A percentile compares a stretch with the other conserved stretches of the same genome.
Evolutionary conservation across 2,113 vertebrate species (phyloP).

Genomic region (Trematocara zebra): DNA sequence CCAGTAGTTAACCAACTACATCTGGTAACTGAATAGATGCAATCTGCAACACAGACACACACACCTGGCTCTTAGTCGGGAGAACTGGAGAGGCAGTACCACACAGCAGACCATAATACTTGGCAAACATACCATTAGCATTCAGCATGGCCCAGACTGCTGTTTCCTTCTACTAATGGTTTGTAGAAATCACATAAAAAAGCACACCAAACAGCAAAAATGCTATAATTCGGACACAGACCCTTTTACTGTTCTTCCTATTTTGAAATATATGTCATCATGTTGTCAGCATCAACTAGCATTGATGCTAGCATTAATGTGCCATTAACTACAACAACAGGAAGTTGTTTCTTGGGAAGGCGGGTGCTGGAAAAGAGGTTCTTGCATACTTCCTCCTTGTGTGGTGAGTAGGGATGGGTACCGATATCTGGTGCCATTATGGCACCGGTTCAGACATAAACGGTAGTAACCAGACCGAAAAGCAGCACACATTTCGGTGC

Average conservation of each 20-base stretch:
- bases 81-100: neutral
- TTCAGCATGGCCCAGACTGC: fast-evolving
- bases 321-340: neutral
- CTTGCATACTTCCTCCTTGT: fast-evolving
- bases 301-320: no score
- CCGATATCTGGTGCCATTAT: fast-evolving
- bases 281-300: neutral
- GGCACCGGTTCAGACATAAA: fast-evolving
- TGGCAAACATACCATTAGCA: neutral
- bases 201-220: fast-evolving
- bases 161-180: neutral
- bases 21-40: neutral
- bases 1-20: neutral
- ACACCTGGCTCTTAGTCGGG: neutral
- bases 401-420: neutral
- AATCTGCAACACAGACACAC: neutral
- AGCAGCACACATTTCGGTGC: fast-evolving
- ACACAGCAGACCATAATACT: neutral
- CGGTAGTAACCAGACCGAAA: neutral
- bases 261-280: neutral
- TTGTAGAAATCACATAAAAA: neutral
- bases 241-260: neutral
- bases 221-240: fast-evolving
- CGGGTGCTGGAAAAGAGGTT: fast-evolving
- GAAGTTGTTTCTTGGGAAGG: neutral